Evolutionary conservation across 2,888 invertebrate genomes (phyloP), one percentile per base, ranked within the genome.

Genomic region (Ectemnius cavifrons): DNA sequence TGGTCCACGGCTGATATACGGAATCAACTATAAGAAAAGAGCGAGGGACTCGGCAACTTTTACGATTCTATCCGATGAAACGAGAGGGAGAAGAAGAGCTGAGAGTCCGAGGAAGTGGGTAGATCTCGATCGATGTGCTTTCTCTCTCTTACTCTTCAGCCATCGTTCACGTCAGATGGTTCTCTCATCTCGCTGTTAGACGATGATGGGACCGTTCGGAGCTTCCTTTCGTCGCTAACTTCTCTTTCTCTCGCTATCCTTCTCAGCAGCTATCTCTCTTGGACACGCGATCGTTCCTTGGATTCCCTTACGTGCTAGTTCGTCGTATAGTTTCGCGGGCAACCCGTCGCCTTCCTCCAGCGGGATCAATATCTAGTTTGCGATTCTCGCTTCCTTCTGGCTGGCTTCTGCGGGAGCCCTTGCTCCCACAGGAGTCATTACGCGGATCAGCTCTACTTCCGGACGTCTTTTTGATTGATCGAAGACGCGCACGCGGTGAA

Each of bases 291-390:
- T 61, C 52, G 69, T 70, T 60, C 46, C 57, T n/a, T 46, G 62
- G 69, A 27, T 60, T 63, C 66, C 58, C 67, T 78, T 70, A 72
- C 62, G 52, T 62, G 59, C 47, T 47, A 70, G 58, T 79, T 77
- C 63, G 37, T 37, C 70, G 59, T 58, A 67, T 47, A 79, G 73
- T 77, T 79, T 79, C 74, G 71, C 71, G 73, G 73, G 37, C 5
- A 37, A 37, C 37, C 37, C 37, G 23, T 63, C 45, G 66, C 67
- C 47, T 52, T 52, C 63, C 64, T 45, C 56, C 61, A 46, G 37
- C 56, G 45, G 70, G 73, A 79, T 79, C 77, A 68, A 81, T 77
- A 81, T 77, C 68, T 63, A 72, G 67, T 73, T 79, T 70, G 66
- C 62, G 61, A 77, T 71, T 71, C 68, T 23, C 52, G 45, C 27